Evolutionary conservation across 2,797 vertebrate species (phyloP), one percentile per base, ranked within the genome.

Genomic region (Helicolenus hilgendorfi): DNA sequence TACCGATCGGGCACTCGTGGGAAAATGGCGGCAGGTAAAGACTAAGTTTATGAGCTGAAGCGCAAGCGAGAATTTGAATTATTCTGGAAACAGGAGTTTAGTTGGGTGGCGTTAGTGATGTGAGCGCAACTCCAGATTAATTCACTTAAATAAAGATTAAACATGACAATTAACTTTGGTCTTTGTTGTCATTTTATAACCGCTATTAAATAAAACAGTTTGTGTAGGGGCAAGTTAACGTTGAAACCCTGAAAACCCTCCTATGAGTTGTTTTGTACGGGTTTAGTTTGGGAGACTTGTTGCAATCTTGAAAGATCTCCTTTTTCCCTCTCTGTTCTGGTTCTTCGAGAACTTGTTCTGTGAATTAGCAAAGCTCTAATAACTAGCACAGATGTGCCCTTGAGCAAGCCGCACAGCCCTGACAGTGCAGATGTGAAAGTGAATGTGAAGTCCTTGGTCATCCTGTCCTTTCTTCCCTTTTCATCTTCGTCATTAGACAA

Each of bases 401-500:
- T 18, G 36, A 85, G 73, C 53, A 35, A 82, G 27, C 7, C 0
- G 26, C 35, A 20, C 45, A 36, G 62, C 63, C 59, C 41, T 41
- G 35, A 72, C 29, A 15, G 24, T 26, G 26, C 49, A 74, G 33
- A 65, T 55, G 71, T 56, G n/a, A 38, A 35, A 55, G 0, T 79
- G 35, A 68, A 72, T 64, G 15, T 24, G 7, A 87, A 81, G 75
- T 65, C 33, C 15, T 26, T 36, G 26, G 73, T 68, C 69, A 65
- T 36, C 63, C 64, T 35, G 18, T 56, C 26, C n/a, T 38, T 65
- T 71, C 38, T 60, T 49, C 7, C 13, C 33, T 10, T 64, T 71
- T 58, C 33, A 59, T 83, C 83, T 83, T 79, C 24, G 9, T 77
- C 65, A 65, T 76, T 56, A 35, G 26, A 11, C 63, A 80, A 79